Conservation (phyloP, 2,113 vertebrate species). For the Odobenus rosmarus region DNA sequence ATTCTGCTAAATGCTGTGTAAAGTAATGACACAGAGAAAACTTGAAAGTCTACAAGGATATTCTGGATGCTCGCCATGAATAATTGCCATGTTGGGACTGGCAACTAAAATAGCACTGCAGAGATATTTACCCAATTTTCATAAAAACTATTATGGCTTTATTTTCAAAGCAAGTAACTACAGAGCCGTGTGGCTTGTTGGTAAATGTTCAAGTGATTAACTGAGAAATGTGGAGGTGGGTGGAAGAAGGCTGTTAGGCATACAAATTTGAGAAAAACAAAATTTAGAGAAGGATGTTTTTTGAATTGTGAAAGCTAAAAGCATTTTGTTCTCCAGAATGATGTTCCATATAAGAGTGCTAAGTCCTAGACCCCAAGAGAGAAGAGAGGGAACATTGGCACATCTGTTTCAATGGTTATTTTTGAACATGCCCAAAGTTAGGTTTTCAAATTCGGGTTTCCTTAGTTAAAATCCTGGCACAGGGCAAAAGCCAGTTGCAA, state of each 20-base stretch:
- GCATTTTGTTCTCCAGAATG: slow-evolving; percentile 10
- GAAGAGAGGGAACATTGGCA: not conserved
- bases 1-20: slow-evolving; percentile 38
- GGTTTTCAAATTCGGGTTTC: slow-evolving; percentile 61
- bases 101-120: slow-evolving; percentile 68
- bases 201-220: slow-evolving; percentile 77
- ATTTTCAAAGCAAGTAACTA: slow-evolving; percentile 81
- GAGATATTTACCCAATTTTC: slow-evolving; percentile 80
- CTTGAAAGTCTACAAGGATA: slow-evolving; percentile 67
- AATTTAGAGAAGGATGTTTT: slow-evolving; percentile 60
- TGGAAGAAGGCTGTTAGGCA: slow-evolving; percentile 71
- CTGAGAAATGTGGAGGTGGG: slow-evolving; percentile 80
- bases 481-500: slow-evolving; percentile 11
- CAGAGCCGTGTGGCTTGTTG: slow-evolving; percentile 77
- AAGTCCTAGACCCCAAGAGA: slow-evolving; percentile 31
- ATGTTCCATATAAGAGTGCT: not conserved
- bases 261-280: slow-evolving; percentile 70
- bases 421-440: slow-evolving; percentile 50
- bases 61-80: slow-evolving; percentile 62
- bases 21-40: slow-evolving; percentile 64
- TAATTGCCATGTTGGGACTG: slow-evolving; percentile 78
- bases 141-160: slow-evolving; percentile 81
- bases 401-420: slow-evolving; percentile 56
- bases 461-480: slow-evolving; percentile 64
- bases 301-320: slow-evolving; percentile 50